A percentile compares a stretch with the other conserved stretches of the same genome.
phyloP scores from a whole-genome alignment of 2,113 vertebrate species.

The Tragelaphus strepsiceros region DNA sequence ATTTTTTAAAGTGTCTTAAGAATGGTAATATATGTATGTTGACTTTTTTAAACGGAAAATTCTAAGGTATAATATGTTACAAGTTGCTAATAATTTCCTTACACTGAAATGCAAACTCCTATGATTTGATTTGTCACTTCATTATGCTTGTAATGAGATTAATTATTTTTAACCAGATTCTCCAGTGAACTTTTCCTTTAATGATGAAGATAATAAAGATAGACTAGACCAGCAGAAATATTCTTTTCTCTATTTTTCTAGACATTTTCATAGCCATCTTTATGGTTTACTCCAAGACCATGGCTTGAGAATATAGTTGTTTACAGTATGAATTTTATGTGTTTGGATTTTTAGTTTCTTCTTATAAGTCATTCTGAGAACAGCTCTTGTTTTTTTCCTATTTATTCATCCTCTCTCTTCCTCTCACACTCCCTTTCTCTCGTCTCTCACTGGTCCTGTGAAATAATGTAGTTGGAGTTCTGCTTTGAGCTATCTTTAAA shows the following conservation, averaged over 20 bases:
- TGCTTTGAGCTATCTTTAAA: neutral
- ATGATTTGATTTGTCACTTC: neutral
- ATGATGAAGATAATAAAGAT: neutral
- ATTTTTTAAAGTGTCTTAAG: slow-evolving; percentile 7
- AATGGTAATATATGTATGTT: neutral
- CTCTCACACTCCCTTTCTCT: neutral
- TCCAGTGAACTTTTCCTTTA: slow-evolving; percentile 24
- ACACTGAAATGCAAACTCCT: neutral
- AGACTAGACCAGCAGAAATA: neutral
- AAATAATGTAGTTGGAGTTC: neutral
- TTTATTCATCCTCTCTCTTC: neutral
- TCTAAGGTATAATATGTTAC: neutral
- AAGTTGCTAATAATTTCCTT: neutral
- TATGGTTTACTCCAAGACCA: slow-evolving; percentile 26
- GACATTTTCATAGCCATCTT: slow-evolving; percentile 42
- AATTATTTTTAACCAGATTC: slow-evolving; percentile 9
- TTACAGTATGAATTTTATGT: slow-evolving; percentile 50
- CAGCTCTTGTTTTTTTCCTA: neutral
- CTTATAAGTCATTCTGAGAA: neutral
- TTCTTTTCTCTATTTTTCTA: slow-evolving; percentile 46
- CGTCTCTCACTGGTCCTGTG: neutral
- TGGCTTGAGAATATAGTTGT: slow-evolving; percentile 47
- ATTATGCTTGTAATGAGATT: slow-evolving; percentile 47
- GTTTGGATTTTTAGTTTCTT: slow-evolving; percentile 27
- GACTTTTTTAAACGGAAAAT: neutral